Evolutionary conservation across 2,888 invertebrate species (phyloP), one percentile per base, ranked within the genome.

Genomic region (Lordiphosa andalusiaca): DNA sequence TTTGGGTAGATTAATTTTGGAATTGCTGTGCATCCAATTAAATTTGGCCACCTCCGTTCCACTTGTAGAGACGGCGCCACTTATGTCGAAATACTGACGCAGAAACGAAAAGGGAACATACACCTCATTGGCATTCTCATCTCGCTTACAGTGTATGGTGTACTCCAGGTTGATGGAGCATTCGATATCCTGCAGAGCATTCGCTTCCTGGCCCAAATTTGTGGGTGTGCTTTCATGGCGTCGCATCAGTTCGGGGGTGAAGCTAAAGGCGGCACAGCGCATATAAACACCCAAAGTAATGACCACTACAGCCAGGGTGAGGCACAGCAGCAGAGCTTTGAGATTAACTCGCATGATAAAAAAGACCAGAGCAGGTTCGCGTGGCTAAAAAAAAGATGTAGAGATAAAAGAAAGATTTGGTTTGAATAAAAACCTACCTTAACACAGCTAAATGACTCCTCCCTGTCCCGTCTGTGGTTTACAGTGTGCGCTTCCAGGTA

Each of bases 11-110:
- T 96, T 96, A 6, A 98, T 93, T 89, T 95, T 96, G 19, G 97
- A 95, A 88, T 96, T 96, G 87, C 97, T 97, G 90, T 98, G 98
- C 9, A 95, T 94, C 97, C 98, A 98, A 88, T 96, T 95, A 87
- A 98, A 98, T 74, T 94, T 92, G 72, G 96, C 95, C n/a, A 92
- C 88, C 50, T 75, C 59, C 25, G 50, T 63, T 12, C 72, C 68
- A 12, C 58, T 69, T 6, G 77, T 84, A 19, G 74, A 75, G 74
- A 98, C 90, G 88, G 96, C 95, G 6, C 98, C 98, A 89, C 95
- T 96, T 75, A 95, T 94, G 92, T 98, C 98, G 90, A 98, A 98
- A 90, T 98, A 98, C 88, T 95, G 96, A 85, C 95, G 94, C 76
- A 98, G 91, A 88, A 98, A 97, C 42, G 95, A 94, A 90, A 98